Evolutionary conservation across 2,888 invertebrate species (phyloP), one percentile per base, ranked within the genome.

Genomic region (Thereva nobilitata): DNA sequence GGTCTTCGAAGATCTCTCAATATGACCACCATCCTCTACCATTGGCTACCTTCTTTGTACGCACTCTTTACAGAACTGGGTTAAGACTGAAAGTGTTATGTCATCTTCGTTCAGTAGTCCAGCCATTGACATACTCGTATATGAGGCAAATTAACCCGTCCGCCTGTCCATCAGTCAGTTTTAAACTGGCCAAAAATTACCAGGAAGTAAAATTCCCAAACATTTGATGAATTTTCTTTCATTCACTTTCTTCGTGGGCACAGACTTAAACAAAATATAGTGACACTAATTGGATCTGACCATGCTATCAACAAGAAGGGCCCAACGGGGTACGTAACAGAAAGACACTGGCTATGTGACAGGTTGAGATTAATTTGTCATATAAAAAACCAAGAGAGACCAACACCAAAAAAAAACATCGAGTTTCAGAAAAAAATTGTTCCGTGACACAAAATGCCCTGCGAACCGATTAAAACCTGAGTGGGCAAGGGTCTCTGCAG

Each of bases 271-370:
- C 40, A 61, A 61, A 61, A 50, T 49, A n/a, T 64, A 45, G 37
- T 64, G 64, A 55, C 64, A 64, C 47, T 64, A 64, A 64, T 64
- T 64, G 64, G 54, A 64, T 40, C 55, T 64, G 64, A 64, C 64
- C 54, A 64, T 64, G 54, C 64, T 64, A 64, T 64, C 64, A 64
- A 54, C 64, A 64, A 55, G 55, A 61, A 50, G 61, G 50, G 45
- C 47, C 57, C 57, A 47, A 50, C 57, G 47, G 47, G 41, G 55
- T 10, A 56, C 47, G n/a, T 35, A 41, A 5, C 61, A 41, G 41
- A 50, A 35, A 40, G 61, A 61, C 61, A 50, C 50, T 61, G 49
- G 41, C 49, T 23, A 23, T 50, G 61, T 50, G 61, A 61, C 61
- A 61, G 61, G 50, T 50, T 41, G 61, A 50, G 61, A 61, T 61